Base-by-base conservation (phyloP, 1,140 invertebrate species). In the Caerostris extrusa region DNA sequence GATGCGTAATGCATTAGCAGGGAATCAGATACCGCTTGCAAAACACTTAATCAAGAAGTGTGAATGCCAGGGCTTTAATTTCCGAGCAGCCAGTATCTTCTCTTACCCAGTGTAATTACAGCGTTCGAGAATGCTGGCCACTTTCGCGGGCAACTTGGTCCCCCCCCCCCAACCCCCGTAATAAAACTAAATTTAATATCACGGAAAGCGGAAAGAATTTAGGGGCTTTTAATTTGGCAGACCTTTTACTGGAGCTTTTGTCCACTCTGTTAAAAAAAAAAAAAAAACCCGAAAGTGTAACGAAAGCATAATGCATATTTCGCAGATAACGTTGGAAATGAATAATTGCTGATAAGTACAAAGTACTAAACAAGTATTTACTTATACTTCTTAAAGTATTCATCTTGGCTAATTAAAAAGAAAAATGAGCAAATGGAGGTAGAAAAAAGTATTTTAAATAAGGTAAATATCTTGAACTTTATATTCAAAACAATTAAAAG, bases 1-100 rank as follows among this genome's bases (percentile, higher is more conserved):
- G 60, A 88, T 88, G 86, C 17, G 86, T 61, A 57, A 88, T 88
- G 58, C 86, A 88, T 88, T 64, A 88, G 55, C 86, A 0, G 86
- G 86, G 64, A 64, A 88, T 64, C 86, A 88, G 86, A 88, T 88
- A 88, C 7, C 19, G 53, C 50, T 19, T n/a, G 58, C 12, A 12
- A 64, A 53, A n/a, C 60, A 64, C 60, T 88, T 88, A 88, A 88
- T 88, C 86, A 88, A 50, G 60, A 50, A 56, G 17, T 83, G 82
- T 64, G 86, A 88, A 88, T 67, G 86, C 60, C 50, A 3, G 34
- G 56, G 57, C 34, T 85, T 85, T 85, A 85, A 85, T 85, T 85
- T 50, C 71, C 8, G n/a, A n/a, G 5, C n/a, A 67, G 53, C 34
- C 5, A 77, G 34, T 77, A 77, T 12, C 71, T 12, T 34, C 34